These are phyloP conservation scores for Microchirus variegatus DNA, from an alignment of 2,797 vertebrate genomes.

Conservation along the genomic window DNA sequence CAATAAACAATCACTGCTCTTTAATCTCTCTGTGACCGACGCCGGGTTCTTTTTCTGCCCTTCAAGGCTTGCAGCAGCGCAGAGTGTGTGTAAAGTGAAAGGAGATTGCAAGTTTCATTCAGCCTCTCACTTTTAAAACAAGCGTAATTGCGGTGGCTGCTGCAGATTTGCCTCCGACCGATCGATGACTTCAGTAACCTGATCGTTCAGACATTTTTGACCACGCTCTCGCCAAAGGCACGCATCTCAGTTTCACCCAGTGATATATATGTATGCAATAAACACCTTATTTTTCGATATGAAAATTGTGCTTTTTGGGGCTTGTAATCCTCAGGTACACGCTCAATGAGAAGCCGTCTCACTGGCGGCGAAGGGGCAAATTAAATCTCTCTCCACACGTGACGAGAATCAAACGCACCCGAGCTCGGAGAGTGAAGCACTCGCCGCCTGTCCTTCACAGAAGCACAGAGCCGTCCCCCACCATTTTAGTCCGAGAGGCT, in stretches of 20 bases:
- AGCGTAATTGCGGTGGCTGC: conserved; percentile 33
- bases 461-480: conserved; percentile 31
- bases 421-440: conserved; percentile 21
- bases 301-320: conserved; percentile 21
- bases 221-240: neutral
- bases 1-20: conserved; percentile 65
- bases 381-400: conserved; percentile 36
- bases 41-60: conserved; percentile 16
- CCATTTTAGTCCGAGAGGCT: conserved; percentile 30
- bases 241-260: neutral
- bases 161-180: conserved; percentile 20
- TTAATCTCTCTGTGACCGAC: conserved; percentile 21
- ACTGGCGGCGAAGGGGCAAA: conserved; percentile 42
- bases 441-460: conserved; percentile 24
- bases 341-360: conserved; percentile 33
- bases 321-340: conserved; percentile 47
- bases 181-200: conserved; percentile 37
- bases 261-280: neutral
- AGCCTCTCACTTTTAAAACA: conserved; percentile 35
- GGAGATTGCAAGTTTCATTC: conserved; percentile 40
- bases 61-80: neutral
- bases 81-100: neutral
- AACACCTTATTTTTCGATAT: neutral
- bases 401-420: conserved; percentile 34
- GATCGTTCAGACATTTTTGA: conserved; percentile 20